phyloP scores from a whole-genome alignment of 2,797 vertebrate species.

The Harpagifer antarcticus region DNA sequence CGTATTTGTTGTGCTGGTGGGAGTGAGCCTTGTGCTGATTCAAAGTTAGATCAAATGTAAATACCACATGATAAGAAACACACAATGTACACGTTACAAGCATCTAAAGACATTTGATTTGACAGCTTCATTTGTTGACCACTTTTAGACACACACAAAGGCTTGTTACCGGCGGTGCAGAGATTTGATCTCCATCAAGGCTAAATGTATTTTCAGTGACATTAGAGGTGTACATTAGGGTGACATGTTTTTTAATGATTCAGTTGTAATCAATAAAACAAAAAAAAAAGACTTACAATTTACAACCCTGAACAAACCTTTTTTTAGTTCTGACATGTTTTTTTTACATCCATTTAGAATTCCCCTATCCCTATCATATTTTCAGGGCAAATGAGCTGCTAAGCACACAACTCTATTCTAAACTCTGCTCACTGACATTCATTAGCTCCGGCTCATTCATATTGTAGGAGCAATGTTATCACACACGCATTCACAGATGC shows the following conservation, averaged over 20 bases:
- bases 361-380: neutral
- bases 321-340: neutral
- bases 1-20: neutral
- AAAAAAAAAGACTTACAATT: neutral
- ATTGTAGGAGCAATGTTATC: constrained; percentile 46
- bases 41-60: neutral
- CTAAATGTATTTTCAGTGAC: constrained; percentile 24
- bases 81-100: constrained; percentile 10
- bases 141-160: constrained; percentile 17
- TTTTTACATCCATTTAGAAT: constrained; percentile 15
- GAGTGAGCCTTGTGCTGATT: constrained; percentile 8
- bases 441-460: constrained; percentile 46
- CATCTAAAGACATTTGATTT: constrained; percentile 13
- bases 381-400: neutral
- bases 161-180: constrained; percentile 24
- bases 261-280: neutral
- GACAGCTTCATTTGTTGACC: constrained; percentile 25
- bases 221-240: constrained; percentile 33
- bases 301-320: neutral
- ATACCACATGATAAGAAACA: constrained; percentile 3
- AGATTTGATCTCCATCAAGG: constrained; percentile 34
- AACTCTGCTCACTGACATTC: constrained; percentile 44
- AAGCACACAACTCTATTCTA: constrained; percentile 5
- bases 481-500: constrained; percentile 42
- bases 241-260: constrained; percentile 29